Evolutionary conservation across 2,888 invertebrate species (phyloP).

Genomic region (Spisula subtruncata): DNA sequence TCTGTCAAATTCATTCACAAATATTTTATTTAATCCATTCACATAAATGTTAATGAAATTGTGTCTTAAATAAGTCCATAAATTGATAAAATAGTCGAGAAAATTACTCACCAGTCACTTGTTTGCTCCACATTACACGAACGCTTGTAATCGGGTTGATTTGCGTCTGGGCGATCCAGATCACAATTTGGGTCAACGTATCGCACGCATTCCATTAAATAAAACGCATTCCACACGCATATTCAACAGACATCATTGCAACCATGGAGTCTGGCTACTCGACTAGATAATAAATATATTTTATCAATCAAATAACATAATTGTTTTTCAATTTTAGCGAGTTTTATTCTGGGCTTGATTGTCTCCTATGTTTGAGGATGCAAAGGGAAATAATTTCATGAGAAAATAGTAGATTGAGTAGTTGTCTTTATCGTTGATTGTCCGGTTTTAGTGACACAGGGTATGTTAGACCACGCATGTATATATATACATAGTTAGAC

Average conservation of each 20-base stretch:
- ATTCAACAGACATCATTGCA: neutral
- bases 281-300: too few relatives aligned
- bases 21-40: neutral
- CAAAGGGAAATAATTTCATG: too few relatives aligned
- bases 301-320: too few relatives aligned
- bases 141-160: neutral
- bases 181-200: neutral
- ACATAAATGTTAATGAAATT: neutral
- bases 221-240: neutral
- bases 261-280: too few relatives aligned
- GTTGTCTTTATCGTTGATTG: too few relatives aligned
- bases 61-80: neutral
- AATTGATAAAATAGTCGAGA: neutral
- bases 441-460: too few relatives aligned
- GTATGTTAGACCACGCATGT: too few relatives aligned
- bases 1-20: neutral
- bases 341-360: too few relatives aligned
- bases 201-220: neutral
- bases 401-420: too few relatives aligned
- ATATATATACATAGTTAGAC: too few relatives aligned
- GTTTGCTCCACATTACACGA: neutral
- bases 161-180: neutral
- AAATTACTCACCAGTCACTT: slow-evolving; percentile 2
- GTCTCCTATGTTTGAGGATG: too few relatives aligned
- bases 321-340: too few relatives aligned